Conservation (phyloP, 2,113 vertebrate species). For the Ochotona princeps region DNA sequence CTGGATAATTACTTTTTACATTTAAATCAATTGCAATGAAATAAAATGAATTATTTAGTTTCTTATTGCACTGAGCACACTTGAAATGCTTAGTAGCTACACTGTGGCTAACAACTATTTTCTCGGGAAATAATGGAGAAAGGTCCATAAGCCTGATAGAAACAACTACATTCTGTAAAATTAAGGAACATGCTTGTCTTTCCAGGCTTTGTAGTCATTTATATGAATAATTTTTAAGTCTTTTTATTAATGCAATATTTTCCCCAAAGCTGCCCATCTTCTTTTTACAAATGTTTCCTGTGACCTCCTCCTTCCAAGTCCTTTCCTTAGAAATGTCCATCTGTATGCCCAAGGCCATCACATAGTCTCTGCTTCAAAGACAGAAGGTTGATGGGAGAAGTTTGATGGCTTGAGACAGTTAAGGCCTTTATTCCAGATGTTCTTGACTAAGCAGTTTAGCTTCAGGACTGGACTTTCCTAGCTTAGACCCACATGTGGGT, state of each 20-base stretch:
- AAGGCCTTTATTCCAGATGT: too few species aligned
- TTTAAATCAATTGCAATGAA: not conserved
- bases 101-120: not conserved
- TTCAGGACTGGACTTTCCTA: not conserved
- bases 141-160: not conserved
- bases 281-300: not conserved
- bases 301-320: not conserved
- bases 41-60: not conserved
- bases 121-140: not conserved
- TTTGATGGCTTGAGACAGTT: not conserved
- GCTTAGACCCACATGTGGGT: not conserved
- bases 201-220: not conserved
- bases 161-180: not conserved
- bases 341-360: not conserved
- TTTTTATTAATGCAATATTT: conserved; percentile 16
- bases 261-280: not conserved
- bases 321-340: not conserved
- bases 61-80: not conserved
- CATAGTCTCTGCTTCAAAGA: not conserved
- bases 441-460: not conserved
- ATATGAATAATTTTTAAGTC: not conserved
- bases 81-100: too few species aligned
- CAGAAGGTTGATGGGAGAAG: not conserved
- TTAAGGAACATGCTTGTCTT: not conserved
- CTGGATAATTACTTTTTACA: not conserved